phyloP scores from a whole-genome alignment of 2,888 invertebrate genomes.

The Helleia helle region DNA sequence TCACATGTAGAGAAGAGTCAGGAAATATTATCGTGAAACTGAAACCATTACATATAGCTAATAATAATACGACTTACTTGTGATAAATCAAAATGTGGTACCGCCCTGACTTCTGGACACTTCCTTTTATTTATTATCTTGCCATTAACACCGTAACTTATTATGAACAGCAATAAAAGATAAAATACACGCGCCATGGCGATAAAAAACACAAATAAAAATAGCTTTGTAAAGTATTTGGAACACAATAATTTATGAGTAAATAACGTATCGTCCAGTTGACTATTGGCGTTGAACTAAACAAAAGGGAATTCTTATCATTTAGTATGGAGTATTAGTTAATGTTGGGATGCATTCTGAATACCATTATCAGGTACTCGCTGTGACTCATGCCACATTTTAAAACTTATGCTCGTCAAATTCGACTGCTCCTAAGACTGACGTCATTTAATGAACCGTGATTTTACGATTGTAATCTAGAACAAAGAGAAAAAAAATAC shows the following conservation, averaged over 20 bases:
- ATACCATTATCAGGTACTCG: slow-evolving; percentile 62
- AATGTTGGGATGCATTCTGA: slow-evolving; percentile 50
- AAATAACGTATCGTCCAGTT: slow-evolving; percentile 43
- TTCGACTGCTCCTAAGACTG: neutral
- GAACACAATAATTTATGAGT: too few relatives aligned
- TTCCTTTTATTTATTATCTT: slow-evolving; percentile 77
- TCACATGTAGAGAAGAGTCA: too few relatives aligned
- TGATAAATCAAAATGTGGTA: slow-evolving; percentile 84
- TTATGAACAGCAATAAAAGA: slow-evolving; percentile 28
- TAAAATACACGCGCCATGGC: slow-evolving; percentile 11
- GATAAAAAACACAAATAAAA: slow-evolving; percentile 1
- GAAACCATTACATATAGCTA: too few relatives aligned
- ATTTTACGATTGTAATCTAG: too few relatives aligned
- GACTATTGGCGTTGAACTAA: slow-evolving; percentile 45
- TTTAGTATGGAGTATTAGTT: slow-evolving; percentile 60
- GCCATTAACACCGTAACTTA: slow-evolving; percentile 27
- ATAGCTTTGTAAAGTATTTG: too few relatives aligned
- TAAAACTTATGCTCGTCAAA: neutral
- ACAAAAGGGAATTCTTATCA: slow-evolving; percentile 66
- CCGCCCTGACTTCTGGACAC: slow-evolving; percentile 85
- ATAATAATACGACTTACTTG: slow-evolving; percentile 65
- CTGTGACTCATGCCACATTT: slow-evolving; percentile 35
- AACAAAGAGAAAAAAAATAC: too few relatives aligned
- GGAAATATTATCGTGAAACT: too few relatives aligned
- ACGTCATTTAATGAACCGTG: too few relatives aligned